Conservation (phyloP, 2,888 invertebrate species). For the Mantis religiosa region DNA sequence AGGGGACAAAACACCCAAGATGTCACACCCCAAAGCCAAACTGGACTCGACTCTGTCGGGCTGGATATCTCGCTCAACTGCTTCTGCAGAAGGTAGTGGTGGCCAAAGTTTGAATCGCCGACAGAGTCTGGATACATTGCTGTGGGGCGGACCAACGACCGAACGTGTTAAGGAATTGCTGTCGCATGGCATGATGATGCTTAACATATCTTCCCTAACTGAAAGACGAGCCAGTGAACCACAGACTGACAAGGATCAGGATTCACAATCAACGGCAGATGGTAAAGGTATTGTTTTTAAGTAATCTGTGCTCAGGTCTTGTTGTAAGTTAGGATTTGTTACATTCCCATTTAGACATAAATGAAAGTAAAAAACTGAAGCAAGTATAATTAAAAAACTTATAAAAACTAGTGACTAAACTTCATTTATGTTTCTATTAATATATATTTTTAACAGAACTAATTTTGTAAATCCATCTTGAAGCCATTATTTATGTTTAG, state of each 20-base stretch:
- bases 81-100: constrained; percentile 42
- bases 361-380: too few relatives aligned
- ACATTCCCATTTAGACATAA: too few relatives aligned
- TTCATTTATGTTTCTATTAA: too few relatives aligned
- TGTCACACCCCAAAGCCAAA: neutral
- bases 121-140: constrained; percentile 71
- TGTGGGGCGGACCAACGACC: constrained; percentile 60
- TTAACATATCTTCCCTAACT: constrained; percentile 64
- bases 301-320: neutral
- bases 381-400: too few relatives aligned
- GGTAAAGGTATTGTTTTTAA: constrained; percentile 1
- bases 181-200: constrained; percentile 68
- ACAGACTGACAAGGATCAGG: constrained; percentile 38
- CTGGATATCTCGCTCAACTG: constrained; percentile 55
- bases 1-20: neutral
- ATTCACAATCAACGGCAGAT: neutral
- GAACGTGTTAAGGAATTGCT: constrained; percentile 80
- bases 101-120: constrained; percentile 47
- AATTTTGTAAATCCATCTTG: too few relatives aligned
- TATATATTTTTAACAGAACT: too few relatives aligned
- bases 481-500: too few relatives aligned
- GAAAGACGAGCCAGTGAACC: constrained; percentile 71
- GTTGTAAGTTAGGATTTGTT: too few relatives aligned
- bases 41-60: constrained; percentile 46
- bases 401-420: too few relatives aligned